Percentiles rank a stretch among this genome's conserved stretches.
Evolutionary conservation across 1,140 invertebrate species (phyloP).

Genomic region (Drosophila dunni): DNA sequence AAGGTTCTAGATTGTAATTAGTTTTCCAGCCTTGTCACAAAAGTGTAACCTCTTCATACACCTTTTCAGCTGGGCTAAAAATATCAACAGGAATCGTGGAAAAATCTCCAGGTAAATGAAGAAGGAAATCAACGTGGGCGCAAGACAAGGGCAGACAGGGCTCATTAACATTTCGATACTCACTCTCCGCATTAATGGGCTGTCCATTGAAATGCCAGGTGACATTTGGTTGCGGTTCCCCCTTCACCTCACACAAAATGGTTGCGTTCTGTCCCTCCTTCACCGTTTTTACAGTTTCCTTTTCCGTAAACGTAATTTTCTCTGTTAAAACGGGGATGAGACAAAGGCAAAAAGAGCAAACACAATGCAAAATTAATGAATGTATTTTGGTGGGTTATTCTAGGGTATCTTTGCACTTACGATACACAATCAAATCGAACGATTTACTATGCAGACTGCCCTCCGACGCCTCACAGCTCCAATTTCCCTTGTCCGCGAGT

Average conservation of each 20-base stretch:
- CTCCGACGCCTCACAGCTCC: conserved; percentile 76
- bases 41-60: not conserved
- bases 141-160: not conserved
- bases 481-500: conserved; percentile 84
- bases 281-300: conserved; percentile 83
- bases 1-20: no score
- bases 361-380: conserved; percentile 78
- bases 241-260: conserved; percentile 85
- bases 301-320: conserved; percentile 85
- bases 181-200: conserved; percentile 73
- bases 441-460: conserved; percentile 75
- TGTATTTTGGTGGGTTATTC: conserved; percentile 20
- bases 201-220: conserved; percentile 85
- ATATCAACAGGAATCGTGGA: not conserved
- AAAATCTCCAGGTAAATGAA: conserved; percentile 33
- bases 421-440: conserved; percentile 84
- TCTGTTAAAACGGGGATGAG: conserved; percentile 59
- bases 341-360: conserved; percentile 2
- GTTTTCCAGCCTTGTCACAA: not conserved
- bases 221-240: conserved; percentile 85
- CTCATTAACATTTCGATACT: conserved; percentile 65
- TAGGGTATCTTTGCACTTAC: conserved; percentile 70
- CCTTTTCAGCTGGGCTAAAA: not conserved
- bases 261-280: conserved; percentile 85
- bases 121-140: not conserved